Conservation (phyloP, 1,140 invertebrate genomes). For the Telenomus remus region DNA sequence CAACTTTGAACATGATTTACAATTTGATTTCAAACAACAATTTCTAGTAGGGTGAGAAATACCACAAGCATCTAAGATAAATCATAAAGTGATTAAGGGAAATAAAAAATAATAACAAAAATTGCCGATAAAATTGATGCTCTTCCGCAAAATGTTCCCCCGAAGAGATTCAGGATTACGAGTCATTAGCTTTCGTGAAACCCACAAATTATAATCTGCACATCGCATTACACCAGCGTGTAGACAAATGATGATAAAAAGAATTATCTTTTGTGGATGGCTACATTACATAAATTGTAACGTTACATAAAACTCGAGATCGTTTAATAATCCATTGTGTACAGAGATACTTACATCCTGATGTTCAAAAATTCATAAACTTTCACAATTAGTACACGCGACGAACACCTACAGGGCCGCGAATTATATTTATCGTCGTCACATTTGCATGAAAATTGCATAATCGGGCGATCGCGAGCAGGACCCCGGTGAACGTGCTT, state of each 20-base stretch:
- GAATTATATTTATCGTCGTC: conserved; percentile 1
- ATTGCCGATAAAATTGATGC: too few relatives aligned
- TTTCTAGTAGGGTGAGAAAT: too few relatives aligned
- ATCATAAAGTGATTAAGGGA: too few relatives aligned
- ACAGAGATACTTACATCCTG: conserved; percentile 9
- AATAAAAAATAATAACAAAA: too few relatives aligned
- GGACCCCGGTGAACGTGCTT: neutral
- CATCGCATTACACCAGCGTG: neutral
- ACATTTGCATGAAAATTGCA: neutral
- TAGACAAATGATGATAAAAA: conserved; percentile 35
- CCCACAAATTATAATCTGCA: too few relatives aligned
- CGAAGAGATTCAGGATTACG: too few relatives aligned
- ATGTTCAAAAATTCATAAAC: conserved; percentile 22
- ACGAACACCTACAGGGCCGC: conserved; percentile 10
- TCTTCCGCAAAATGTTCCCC: too few relatives aligned
- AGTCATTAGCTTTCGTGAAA: too few relatives aligned
- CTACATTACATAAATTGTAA: conserved; percentile 30
- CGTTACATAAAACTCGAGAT: conserved; percentile 29
- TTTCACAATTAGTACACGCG: conserved; percentile 27
- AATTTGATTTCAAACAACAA: too few relatives aligned
- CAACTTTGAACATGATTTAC: too few relatives aligned
- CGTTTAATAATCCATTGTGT: conserved; percentile 38
- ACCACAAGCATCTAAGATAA: too few relatives aligned
- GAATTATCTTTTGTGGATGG: conserved; percentile 11
- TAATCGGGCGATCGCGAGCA: neutral